Evolutionary conservation across 1,140 invertebrate species (phyloP), one percentile per base, ranked within the genome.

Genomic region (Pygmarrhopalites habei): DNA sequence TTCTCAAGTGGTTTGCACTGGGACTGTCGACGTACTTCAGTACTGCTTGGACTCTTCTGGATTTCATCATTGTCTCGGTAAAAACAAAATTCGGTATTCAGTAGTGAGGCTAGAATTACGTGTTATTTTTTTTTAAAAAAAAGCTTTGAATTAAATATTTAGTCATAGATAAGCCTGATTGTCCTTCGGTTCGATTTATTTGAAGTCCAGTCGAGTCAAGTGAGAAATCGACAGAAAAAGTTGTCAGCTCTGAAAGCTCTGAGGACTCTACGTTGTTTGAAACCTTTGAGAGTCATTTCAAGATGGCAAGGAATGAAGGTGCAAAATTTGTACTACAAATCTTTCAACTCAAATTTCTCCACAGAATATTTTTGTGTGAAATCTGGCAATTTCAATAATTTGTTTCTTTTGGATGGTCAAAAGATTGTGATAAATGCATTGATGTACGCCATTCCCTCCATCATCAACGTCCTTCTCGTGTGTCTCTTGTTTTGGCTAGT

Each of bases 51-150:
- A 96, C 92, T 64, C 85, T 94, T 73, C 79, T 98, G 72, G 94
- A 98, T 81, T 96, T 95, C 80, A 86, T 94, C 74, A 97, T 97
- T 75, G 93, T 96, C 74, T 88, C 92, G 80, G 93, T 96, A 35
- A 7, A 15, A 70, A 7, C 15, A n/a, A n/a, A n/a, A n/a, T n/a
- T n/a, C n/a, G n/a, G n/a, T n/a, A n/a, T n/a, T n/a, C n/a, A n/a
- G n/a, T n/a, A n/a, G n/a, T n/a, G n/a, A n/a, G n/a, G n/a, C n/a
- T n/a, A n/a, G n/a, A n/a, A n/a, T n/a, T n/a, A n/a, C n/a, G n/a
- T n/a, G n/a, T n/a, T n/a, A n/a, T n/a, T n/a, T n/a, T n/a, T n/a
- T n/a, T n/a, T n/a, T n/a, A n/a, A n/a, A n/a, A n/a, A n/a, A n/a
- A n/a, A n/a, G n/a, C n/a, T n/a, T n/a, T n/a, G n/a, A n/a, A n/a